Conservation (phyloP, 2,113 vertebrate species). For the Triplophysa tibetana region DNA sequence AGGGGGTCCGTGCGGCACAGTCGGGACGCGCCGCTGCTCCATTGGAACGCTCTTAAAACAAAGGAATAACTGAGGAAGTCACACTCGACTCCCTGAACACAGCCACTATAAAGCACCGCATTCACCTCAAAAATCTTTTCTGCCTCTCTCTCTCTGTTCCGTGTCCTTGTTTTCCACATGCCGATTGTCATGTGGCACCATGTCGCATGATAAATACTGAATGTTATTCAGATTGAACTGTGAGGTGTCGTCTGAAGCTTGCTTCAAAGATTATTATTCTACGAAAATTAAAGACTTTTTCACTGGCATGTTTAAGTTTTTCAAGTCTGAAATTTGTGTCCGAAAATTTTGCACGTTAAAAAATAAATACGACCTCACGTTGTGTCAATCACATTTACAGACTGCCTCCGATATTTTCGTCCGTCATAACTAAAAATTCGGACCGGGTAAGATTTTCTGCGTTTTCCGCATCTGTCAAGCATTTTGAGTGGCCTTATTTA, state of each 20-base stretch:
- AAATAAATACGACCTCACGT: no score
- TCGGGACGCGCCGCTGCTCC: slow-evolving; percentile 23
- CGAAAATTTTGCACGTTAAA: no score
- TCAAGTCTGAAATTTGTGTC: no score
- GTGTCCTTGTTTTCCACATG: slow-evolving; percentile 32
- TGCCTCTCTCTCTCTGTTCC: not conserved
- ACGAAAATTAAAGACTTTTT: not conserved
- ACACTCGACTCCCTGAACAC: slow-evolving; percentile 18
- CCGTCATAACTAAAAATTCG: no score
- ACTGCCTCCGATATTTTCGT: no score
- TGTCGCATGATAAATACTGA: slow-evolving; percentile 30
- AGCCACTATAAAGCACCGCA: not conserved
- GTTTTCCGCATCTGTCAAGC: no score
- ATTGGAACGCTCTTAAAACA: slow-evolving; percentile 35
- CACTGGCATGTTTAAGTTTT: not conserved
- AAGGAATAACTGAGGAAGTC: slow-evolving; percentile 16
- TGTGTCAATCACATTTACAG: no score
- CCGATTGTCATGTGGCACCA: slow-evolving; percentile 19
- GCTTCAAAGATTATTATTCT: not conserved
- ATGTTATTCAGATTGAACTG: slow-evolving; percentile 11
- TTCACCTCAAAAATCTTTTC: slow-evolving; percentile 15
- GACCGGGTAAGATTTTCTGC: no score
- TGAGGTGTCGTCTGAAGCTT: slow-evolving; percentile 5
- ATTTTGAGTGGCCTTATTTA: no score
- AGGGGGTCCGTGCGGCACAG: slow-evolving; percentile 18